Conservation (phyloP, 2,797 vertebrate species). For the Rhabdophis nuchalis region DNA sequence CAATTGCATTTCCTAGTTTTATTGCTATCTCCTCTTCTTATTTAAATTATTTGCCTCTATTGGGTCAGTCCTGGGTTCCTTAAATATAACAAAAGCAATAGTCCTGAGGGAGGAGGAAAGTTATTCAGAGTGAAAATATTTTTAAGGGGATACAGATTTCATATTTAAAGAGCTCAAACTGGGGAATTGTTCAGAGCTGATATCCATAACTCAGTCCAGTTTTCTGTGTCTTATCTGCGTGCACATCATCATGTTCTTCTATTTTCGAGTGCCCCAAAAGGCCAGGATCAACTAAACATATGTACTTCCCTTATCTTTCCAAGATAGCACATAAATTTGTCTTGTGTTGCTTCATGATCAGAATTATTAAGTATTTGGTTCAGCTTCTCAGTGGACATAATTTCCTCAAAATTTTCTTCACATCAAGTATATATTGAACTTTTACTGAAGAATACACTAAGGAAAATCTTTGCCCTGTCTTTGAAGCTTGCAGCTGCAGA, state of each 20-base stretch:
- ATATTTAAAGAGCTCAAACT: conserved; percentile 10
- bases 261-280: background rate
- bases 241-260: background rate
- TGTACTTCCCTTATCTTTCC: background rate
- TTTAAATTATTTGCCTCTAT: conserved; percentile 32
- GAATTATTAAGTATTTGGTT: background rate
- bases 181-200: background rate
- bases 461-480: background rate
- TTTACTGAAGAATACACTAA: background rate
- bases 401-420: background rate
- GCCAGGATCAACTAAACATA: background rate
- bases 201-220: background rate
- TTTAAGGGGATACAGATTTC: conserved; percentile 4
- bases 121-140: fast-evolving
- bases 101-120: conserved; percentile 1
- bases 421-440: background rate
- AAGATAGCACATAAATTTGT: background rate
- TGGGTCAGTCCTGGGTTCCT: conserved; percentile 27
- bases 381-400: background rate
- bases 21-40: fast-evolving
- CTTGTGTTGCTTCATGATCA: background rate
- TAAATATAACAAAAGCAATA: conserved; percentile 38
- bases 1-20: conserved; percentile 15
- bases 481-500: background rate
- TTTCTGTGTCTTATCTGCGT: background rate